These are phyloP conservation scores for Drosophila simulans DNA, from an alignment of 1,140 invertebrate genomes.

Conservation along the genomic window DNA sequence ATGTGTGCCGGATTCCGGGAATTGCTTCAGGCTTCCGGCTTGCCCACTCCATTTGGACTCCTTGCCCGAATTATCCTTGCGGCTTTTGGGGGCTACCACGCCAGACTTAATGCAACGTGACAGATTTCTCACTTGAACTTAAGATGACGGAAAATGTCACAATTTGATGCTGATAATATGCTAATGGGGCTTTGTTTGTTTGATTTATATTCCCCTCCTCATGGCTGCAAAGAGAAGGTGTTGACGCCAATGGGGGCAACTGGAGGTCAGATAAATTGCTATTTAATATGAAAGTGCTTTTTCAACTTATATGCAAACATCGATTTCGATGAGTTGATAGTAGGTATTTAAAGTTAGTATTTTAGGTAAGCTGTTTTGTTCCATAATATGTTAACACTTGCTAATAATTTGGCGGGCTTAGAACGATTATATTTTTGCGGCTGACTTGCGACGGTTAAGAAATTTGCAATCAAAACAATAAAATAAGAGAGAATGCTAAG, in stretches of 20 bases:
- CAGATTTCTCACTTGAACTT: conserved; percentile 78
- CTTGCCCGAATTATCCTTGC: conserved; percentile 38
- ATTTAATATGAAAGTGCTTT: conserved; percentile 29
- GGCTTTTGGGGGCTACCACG: conserved; percentile 55
- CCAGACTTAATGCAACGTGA: conserved; percentile 78
- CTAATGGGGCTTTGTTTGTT: conserved; percentile 81
- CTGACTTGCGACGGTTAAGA: no score
- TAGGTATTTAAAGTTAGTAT: no score
- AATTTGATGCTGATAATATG: conserved; percentile 79
- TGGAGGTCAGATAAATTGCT: conserved; percentile 35
- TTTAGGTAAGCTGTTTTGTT: no score
- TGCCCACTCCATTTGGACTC: neutral
- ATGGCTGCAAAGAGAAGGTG: conserved; percentile 28
- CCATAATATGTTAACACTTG: no score
- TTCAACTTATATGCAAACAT: conserved; percentile 12
- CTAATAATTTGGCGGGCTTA: no score
- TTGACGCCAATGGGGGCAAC: conserved; percentile 30
- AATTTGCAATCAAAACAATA: no score
- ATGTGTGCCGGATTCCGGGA: conserved; percentile 70
- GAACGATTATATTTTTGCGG: no score
- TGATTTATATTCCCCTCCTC: conserved; percentile 76
- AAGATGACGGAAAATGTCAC: conserved; percentile 67
- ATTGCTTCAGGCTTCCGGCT: conserved; percentile 23
- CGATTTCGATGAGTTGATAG: neutral
- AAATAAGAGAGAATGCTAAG: no score